Percentiles rank a stretch among this genome's conserved stretches.
These are phyloP conservation scores for Beroe forskalii DNA, from an alignment of 37 sponge, comb jelly and placozoan genomes.

Conservation along the genomic window DNA sequence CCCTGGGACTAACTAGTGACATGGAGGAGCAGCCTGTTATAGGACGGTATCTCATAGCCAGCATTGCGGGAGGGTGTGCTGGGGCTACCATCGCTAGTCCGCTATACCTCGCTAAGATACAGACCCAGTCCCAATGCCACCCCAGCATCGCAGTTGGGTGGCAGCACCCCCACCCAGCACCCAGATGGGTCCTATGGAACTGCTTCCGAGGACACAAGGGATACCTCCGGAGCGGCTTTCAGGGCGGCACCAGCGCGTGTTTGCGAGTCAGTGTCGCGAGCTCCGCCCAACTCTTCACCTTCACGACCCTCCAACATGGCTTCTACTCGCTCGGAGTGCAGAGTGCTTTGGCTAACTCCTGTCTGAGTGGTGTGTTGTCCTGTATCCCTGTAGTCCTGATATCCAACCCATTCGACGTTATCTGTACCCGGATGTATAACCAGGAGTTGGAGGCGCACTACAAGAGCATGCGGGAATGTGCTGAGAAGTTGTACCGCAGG, in stretches of 20 bases:
- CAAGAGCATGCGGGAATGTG: neutral
- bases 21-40: slow-evolving; percentile 13
- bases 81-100: neutral
- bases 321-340: neutral
- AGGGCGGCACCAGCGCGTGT: slow-evolving; percentile 10
- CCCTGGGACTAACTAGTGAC: slow-evolving; percentile 10
- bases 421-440: slow-evolving; percentile 45
- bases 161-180: neutral
- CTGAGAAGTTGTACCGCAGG: neutral
- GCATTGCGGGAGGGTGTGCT: neutral
- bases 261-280: neutral
- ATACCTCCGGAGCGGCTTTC: neutral
- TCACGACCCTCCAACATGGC: slow-evolving; percentile 12
- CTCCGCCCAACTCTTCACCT: neutral
- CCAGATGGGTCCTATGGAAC: slow-evolving; percentile 23
- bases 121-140: neutral
- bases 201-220: slow-evolving; percentile 13
- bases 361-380: neutral
- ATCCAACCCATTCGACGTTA: slow-evolving; percentile 8
- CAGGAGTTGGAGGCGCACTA: slow-evolving; percentile 28
- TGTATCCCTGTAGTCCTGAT: slow-evolving; percentile 18
- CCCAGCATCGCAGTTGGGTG: neutral
- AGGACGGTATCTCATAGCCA: neutral
- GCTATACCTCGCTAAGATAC: slow-evolving; percentile 20
- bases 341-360: neutral